Percentiles rank a stretch among this genome's conserved stretches.
Evolutionary conservation across 1,140 invertebrate species (phyloP).

Genomic region (Pantala flavescens): DNA sequence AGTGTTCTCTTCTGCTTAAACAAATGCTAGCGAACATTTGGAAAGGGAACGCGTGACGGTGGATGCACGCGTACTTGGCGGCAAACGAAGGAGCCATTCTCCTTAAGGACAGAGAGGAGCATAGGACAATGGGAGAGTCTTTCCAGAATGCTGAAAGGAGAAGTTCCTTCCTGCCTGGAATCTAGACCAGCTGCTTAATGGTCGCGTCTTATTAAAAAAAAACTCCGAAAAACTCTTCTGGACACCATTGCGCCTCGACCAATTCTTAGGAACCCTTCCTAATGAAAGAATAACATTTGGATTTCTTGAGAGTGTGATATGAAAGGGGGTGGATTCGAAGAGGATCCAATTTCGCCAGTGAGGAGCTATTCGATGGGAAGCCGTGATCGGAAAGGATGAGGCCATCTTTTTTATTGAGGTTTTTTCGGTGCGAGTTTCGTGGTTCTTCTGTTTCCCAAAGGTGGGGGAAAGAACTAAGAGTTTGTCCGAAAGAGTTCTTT

Average conservation of each 20-base stretch:
- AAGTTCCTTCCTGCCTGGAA: neutral
- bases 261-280: constrained; percentile 1
- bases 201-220: neutral
- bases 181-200: neutral
- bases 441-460: too few relatives aligned
- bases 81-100: too few relatives aligned
- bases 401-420: neutral
- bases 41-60: too few relatives aligned
- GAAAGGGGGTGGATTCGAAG: neutral
- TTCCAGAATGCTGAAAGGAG: neutral
- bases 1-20: too few relatives aligned
- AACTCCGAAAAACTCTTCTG: neutral
- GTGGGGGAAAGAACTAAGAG: too few relatives aligned
- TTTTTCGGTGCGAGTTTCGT: too few relatives aligned
- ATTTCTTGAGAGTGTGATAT: neutral
- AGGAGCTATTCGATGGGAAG: neutral
- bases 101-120: too few relatives aligned
- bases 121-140: neutral
- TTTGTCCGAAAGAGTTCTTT: too few relatives aligned
- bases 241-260: neutral
- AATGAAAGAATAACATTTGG: constrained; percentile 10
- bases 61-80: too few relatives aligned
- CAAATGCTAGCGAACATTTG: too few relatives aligned
- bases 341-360: neutral
- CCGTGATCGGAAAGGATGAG: neutral